A percentile compares a stretch with the other conserved stretches of the same genome.
Evolutionary conservation across 2,888 invertebrate genomes (phyloP).

Genomic region (Heliconius hortense): DNA sequence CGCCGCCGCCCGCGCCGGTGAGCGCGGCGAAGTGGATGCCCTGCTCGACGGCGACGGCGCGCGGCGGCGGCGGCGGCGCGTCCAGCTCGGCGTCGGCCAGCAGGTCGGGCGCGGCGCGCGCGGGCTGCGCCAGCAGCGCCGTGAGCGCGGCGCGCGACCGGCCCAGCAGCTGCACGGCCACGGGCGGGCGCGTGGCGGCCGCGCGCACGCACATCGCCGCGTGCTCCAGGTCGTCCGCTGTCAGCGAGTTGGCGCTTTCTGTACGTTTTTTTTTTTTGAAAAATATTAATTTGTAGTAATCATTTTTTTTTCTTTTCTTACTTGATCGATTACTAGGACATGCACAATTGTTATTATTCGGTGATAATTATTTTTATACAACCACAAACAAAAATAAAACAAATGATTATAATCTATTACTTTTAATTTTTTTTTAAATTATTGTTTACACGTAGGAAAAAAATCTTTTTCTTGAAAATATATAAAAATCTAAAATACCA

Average conservation of each 20-base stretch:
- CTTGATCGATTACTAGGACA: too few species aligned
- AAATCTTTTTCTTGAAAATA: too few species aligned
- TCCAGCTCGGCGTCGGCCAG: slow-evolving; percentile 47
- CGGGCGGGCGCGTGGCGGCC: slow-evolving; percentile 83
- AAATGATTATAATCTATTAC: too few species aligned
- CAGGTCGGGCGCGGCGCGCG: slow-evolving; percentile 83
- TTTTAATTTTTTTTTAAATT: too few species aligned
- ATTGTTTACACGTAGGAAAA: too few species aligned
- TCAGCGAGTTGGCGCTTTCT: slow-evolving; percentile 84
- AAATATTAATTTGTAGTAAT: too few species aligned
- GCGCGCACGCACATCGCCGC: slow-evolving; percentile 91
- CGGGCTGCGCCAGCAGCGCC: slow-evolving; percentile 73
- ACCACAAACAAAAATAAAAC: too few species aligned
- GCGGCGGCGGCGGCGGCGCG: slow-evolving; percentile 42
- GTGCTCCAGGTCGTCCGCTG: slow-evolving; percentile 97
- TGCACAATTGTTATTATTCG: too few species aligned
- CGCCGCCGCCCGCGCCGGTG: slow-evolving; percentile 54
- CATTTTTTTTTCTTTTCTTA: too few species aligned
- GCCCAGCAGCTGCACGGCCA: slow-evolving; percentile 82
- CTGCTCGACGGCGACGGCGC: slow-evolving; percentile 63
- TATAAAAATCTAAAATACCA: too few species aligned
- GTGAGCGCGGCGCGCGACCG: slow-evolving; percentile 90
- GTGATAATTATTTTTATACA: too few species aligned
- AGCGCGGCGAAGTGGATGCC: slow-evolving; percentile 71
- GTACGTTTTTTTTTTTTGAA: neutral